These are phyloP conservation scores for Eurystomus glaucurus DNA, from an alignment of 2,797 vertebrate genomes.

Conservation along the genomic window DNA sequence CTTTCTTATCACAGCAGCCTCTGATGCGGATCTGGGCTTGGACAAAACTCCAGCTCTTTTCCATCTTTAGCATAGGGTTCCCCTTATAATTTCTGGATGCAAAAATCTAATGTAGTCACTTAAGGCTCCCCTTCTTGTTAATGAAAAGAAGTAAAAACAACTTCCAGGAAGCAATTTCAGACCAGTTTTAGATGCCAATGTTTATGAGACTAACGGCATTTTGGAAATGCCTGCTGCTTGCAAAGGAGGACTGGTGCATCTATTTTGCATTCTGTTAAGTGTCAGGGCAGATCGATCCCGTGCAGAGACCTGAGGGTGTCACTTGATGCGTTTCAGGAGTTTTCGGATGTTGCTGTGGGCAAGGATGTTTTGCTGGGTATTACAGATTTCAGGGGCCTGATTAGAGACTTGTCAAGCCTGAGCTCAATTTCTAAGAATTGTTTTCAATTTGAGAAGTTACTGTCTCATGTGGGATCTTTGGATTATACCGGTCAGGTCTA, in stretches of 20 bases:
- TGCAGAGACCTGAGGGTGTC: neutral
- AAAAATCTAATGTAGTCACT: neutral
- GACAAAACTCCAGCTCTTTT: neutral
- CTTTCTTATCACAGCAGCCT: neutral
- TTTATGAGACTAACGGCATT: neutral
- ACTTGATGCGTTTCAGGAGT: neutral
- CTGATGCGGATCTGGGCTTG: neutral
- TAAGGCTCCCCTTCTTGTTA: neutral
- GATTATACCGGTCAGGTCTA: neutral
- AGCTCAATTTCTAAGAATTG: neutral
- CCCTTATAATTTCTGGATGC: neutral
- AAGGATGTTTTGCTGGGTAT: neutral
- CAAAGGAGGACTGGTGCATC: neutral
- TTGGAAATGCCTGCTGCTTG: neutral
- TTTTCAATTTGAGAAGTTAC: neutral
- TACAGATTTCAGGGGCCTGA: neutral
- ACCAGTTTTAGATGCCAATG: neutral
- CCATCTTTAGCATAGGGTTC: rapidly evolving
- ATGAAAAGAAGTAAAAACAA: neutral
- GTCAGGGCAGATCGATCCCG: neutral
- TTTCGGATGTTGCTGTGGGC: neutral
- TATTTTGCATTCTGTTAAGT: neutral
- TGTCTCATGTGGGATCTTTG: neutral
- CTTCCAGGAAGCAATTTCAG: neutral
- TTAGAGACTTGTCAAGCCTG: neutral